Percentiles rank a stretch among this genome's conserved stretches.
Conservation (phyloP, 1,140 invertebrate genomes). For the Lepidotrigona ventralis region DNA sequence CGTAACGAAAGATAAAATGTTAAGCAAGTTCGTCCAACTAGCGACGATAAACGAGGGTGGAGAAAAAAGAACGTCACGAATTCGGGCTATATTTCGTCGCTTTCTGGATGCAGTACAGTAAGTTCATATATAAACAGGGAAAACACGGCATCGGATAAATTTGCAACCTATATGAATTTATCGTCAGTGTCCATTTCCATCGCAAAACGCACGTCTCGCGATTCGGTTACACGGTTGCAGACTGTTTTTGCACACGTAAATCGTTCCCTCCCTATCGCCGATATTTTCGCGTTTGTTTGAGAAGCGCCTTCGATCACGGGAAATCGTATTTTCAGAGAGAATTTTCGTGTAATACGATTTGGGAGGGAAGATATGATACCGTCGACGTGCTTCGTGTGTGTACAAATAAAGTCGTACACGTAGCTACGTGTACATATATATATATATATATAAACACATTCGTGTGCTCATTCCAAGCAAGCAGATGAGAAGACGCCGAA, state of each 20-base stretch:
- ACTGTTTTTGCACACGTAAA: neutral
- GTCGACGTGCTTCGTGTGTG: neutral
- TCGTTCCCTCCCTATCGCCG: neutral
- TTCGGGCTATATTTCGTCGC: neutral
- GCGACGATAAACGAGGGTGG: neutral
- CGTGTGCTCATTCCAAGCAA: neutral
- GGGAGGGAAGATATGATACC: neutral
- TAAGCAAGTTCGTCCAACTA: neutral
- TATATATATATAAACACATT: too few species aligned
- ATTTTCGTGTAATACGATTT: constrained; percentile 29
- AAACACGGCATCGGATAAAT: neutral
- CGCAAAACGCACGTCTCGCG: neutral
- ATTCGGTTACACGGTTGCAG: neutral
- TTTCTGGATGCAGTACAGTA: neutral
- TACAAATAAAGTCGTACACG: neutral
- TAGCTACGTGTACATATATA: neutral
- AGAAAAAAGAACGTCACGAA: neutral
- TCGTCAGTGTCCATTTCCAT: neutral
- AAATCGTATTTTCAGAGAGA: constrained; percentile 20
- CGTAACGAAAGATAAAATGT: neutral
- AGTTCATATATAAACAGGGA: neutral
- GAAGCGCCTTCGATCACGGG: neutral
- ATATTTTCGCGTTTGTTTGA: constrained; percentile 17
- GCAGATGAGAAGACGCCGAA: too few species aligned
- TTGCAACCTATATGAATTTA: neutral